Evolutionary conservation across 2,797 vertebrate species (phyloP), one percentile per base, ranked within the genome.

Genomic region (Vespertilio murinus): DNA sequence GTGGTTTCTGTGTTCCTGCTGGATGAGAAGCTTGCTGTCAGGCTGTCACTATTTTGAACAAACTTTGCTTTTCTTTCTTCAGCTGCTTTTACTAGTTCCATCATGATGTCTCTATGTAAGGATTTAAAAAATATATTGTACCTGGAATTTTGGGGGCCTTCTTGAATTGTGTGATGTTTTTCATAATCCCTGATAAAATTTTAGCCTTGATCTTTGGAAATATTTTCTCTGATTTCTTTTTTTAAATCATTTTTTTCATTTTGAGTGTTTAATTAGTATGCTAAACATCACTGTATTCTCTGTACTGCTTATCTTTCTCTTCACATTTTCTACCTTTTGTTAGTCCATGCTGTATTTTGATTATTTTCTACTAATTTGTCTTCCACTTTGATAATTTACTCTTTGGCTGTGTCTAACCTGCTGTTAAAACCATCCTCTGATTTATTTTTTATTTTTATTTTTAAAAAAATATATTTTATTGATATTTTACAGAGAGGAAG

Each of bases 291-390:
- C 2, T 69, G 11, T 49, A 23, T 59, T 52, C 30, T 92, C 40
- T 56, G 1, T 33, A 38, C 54, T 14, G 35, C 38, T 67, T 91
- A 54, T 16, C 17, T 20, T 80, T 73, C 38, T 92, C 25, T 47
- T 85, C 23, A 18, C 23, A 23, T 81, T 93, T 96, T 83, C 38
- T 52, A 65, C 16, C 2, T 86, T 93, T 89, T 79, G 70, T 74
- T 87, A 61, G 52, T 20, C 9, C 30, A 71, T 33, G 14, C 5
- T 80, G 38, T 9, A 49, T 47, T 85, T 87, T 65, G 47, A 74
- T 86, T 74, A 77, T 35, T 88, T 78, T 81, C 40, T 85, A 85
- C n/a, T 64, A 11, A n/a, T 49, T 16, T 95, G 33, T 47, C 70
- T 79, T 78, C 61, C 56, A 80, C 38, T 88, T 59, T 64, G 56